Conservation (phyloP, 2,888 invertebrate species). For the Nomada lathburiana region DNA sequence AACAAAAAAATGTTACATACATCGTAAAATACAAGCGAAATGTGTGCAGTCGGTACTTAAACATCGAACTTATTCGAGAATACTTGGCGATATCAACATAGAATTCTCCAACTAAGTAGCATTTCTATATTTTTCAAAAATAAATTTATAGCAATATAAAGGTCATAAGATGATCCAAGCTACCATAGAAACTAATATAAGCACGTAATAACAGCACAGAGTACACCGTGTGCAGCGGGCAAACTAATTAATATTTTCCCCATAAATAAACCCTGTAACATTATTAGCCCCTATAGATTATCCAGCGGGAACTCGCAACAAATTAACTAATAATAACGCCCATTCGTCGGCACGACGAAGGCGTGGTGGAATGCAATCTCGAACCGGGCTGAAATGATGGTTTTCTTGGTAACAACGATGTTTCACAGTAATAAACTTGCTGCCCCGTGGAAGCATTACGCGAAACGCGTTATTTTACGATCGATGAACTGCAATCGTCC, state of each 20-base stretch:
- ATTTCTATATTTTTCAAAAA: not conserved
- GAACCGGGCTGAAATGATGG: constrained; percentile 41
- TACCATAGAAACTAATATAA: not conserved
- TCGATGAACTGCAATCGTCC: constrained; percentile 22
- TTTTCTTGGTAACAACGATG: constrained; percentile 34
- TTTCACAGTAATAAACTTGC: constrained; percentile 48
- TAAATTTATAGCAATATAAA: constrained; percentile 17
- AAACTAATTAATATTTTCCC: constrained; percentile 43
- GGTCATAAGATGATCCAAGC: not conserved
- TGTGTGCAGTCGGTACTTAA: too few relatives aligned
- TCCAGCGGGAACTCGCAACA: not conserved
- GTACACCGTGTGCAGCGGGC: not conserved
- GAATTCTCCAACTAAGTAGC: constrained; percentile 4
- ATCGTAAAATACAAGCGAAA: too few relatives aligned
- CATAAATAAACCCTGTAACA: constrained; percentile 2
- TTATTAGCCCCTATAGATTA: not conserved
- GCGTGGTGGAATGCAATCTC: constrained; percentile 23
- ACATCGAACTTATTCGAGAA: not conserved
- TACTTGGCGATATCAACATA: not conserved
- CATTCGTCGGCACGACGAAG: constrained; percentile 40
- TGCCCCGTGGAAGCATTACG: not conserved
- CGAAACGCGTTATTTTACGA: constrained; percentile 19
- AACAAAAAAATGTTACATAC: not conserved
- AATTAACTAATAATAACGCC: constrained; percentile 45
- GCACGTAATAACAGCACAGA: not conserved